A percentile compares a stretch with the other conserved stretches of the same genome.
These are phyloP conservation scores for Hoplostethus mediterraneus DNA, from an alignment of 2,797 vertebrate species.

Conservation along the genomic window DNA sequence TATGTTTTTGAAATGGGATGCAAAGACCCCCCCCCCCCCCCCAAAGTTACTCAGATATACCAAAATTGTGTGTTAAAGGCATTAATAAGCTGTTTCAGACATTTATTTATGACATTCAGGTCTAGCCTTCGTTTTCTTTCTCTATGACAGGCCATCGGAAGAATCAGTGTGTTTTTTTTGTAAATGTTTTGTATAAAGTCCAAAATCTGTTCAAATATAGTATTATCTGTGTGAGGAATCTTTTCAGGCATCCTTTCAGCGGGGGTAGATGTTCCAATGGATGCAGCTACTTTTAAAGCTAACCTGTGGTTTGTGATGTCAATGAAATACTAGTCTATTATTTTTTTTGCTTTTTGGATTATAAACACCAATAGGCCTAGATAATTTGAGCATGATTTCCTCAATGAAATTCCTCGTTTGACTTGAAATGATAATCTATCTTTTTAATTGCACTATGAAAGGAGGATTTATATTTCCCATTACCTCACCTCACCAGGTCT, in stretches of 20 bases:
- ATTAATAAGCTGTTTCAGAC: conserved; percentile 76
- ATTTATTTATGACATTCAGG: conserved; percentile 75
- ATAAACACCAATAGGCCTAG: conserved; percentile 28
- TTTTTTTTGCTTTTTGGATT: conserved; percentile 33
- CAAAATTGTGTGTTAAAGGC: conserved; percentile 69
- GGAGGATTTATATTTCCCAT: conserved; percentile 66
- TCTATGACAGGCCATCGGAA: conserved; percentile 39
- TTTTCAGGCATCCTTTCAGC: conserved; percentile 24
- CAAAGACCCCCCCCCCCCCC: conserved; percentile 30
- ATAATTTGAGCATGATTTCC: conserved; percentile 31
- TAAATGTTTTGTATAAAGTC: conserved; percentile 50
- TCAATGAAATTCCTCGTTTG: conserved; percentile 50
- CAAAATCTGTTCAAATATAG: conserved; percentile 50
- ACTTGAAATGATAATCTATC: conserved; percentile 72
- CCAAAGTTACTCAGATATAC: conserved; percentile 73
- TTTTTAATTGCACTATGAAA: conserved; percentile 80
- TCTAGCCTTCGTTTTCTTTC: conserved; percentile 55
- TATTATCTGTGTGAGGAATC: conserved; percentile 43
- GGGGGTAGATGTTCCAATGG: conserved; percentile 31
- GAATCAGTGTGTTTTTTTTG: conserved; percentile 43
- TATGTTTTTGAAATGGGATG: conserved; percentile 69
- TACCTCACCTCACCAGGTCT: conserved; percentile 75
- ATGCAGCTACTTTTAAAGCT: conserved; percentile 24
- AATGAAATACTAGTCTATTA: conserved; percentile 19
- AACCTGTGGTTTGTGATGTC: conserved; percentile 38